Evolutionary conservation across 2,888 invertebrate genomes (phyloP), one percentile per base, ranked within the genome.

Genomic region (Chloromyia formosa): DNA sequence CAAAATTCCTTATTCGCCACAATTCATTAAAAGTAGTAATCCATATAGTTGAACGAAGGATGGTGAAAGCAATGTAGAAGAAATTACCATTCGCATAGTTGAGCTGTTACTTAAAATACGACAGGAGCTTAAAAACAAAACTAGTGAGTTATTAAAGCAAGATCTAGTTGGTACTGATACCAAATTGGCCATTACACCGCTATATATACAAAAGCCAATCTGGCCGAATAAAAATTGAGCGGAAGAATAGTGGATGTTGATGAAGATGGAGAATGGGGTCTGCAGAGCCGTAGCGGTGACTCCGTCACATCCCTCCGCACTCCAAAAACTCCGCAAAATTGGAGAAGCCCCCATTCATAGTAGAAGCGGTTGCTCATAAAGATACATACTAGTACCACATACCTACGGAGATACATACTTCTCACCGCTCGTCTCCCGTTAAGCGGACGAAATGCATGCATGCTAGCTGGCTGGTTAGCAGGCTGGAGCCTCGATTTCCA

Each of bases 111-210:
- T 80, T 81, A 81, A 49, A 22, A 16, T 73, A 73, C 60, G 49
- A 10, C 61, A 61, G 60, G 62, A 60, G 56, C 71, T 66, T 60
- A 49, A 72, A 22, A 66, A 74, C 20, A 18, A 66, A 62, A 66
- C 56, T 56, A 53, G 58, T 53, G 66, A 61, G 75, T 61, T 74
- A 76, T 61, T 66, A 77, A 74, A 80, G 74, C 77, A 78, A 79
- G 84, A 85, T 85, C 82, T 83, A 84, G 81, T 81, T 82, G 84
- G 82, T 84, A 85, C 85, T 85, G 85, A 84, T 81, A 84, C 81
- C 81, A 79, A 81, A 78, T 80, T 78, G 75, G 79, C 78, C 79
- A 79, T 80, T 80, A 80, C 79, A 79, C 81, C 80, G 79, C 81
- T 83, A 84, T 85, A 82, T 85, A 85, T 85, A 85, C 84, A 81